Conservation (phyloP, 2,797 vertebrate species). For the Mionectes olivaceus region DNA sequence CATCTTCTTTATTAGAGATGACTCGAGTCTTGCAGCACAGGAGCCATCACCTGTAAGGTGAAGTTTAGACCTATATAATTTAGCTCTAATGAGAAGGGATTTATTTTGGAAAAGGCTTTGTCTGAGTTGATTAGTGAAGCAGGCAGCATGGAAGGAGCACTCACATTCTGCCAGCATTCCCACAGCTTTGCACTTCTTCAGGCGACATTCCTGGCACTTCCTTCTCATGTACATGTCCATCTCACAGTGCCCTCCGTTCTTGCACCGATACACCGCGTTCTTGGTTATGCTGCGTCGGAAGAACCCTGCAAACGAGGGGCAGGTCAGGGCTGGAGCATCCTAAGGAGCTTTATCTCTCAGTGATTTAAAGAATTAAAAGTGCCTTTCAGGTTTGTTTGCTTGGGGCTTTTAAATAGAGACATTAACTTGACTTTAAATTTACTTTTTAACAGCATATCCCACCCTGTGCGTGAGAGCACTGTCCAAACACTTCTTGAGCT, state of each 20-base stretch:
- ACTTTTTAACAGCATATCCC: background rate
- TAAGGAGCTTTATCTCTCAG: background rate
- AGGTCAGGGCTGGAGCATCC: background rate
- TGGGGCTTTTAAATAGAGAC: background rate
- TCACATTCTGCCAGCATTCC: conserved; percentile 96
- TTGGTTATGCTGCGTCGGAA: conserved; percentile 93
- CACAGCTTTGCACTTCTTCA: conserved; percentile 94
- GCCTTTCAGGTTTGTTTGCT: fast-evolving
- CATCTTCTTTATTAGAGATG: background rate
- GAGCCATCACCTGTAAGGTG: background rate
- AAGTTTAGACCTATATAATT: background rate
- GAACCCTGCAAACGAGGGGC: conserved; percentile 80
- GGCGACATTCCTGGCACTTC: conserved; percentile 94
- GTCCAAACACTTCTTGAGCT: background rate
- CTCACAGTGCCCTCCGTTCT: conserved; percentile 92
- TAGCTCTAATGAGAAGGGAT: background rate
- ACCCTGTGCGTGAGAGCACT: fast-evolving
- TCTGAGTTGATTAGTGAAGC: background rate
- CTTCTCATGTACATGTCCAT: conserved; percentile 98
- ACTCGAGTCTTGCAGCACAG: background rate
- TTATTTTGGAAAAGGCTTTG: background rate
- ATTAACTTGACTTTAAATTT: background rate
- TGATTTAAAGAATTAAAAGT: background rate
- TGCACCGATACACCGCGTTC: conserved; percentile 92
- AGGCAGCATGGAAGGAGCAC: conserved; percentile 3